Evolutionary conservation across 2,113 vertebrate species (phyloP), one percentile per base, ranked within the genome.

Genomic region (Pimephales promelas): DNA sequence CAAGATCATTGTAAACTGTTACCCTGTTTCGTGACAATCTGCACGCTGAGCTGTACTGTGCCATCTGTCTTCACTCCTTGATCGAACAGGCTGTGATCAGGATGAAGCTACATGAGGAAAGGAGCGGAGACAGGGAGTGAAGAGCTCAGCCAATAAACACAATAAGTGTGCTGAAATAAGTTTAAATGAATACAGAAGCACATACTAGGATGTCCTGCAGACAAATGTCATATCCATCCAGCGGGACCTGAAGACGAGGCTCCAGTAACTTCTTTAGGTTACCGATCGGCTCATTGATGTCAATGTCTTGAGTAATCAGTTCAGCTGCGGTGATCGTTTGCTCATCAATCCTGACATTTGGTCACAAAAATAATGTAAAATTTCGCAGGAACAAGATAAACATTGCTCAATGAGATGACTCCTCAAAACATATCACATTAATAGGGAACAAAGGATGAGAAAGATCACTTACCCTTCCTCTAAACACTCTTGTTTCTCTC

Each of bases 61-160:
- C 98, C 98, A 89, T 99, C 98, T 82, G 98, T 99, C 91, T 99
- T 99, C 16, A 99, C 98, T 89, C 98, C 98, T 92, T 99, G 98
- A 89, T 99, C 98, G 88, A 99, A 99, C 83, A 99, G 96, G 90
- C 98, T 99, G 90, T 98, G 94, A 81, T 98, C 97, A 31, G 98
- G 97, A 87, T 99, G 97, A 89, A 99, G 90, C 98, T 99, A 88
- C 18, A 56, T 4, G n/a, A 71, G 13, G 14, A 24, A 84, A 40
- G 1, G 11, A 14, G 3, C 62, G 56, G 45, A 74, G 43, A 77
- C n/a, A 70, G 18, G 45, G 26, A 76, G 70, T 28, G 0, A 14
- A 54, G 24, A 71, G 36, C 45, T 79, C 10, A 79, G 68, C 0
- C 71, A 31, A 75, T 22, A 43, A 66, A 26, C 43, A 80, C 54